Base-by-base conservation (phyloP, 2,113 vertebrate genomes). In the Mionectes macconnelli region DNA sequence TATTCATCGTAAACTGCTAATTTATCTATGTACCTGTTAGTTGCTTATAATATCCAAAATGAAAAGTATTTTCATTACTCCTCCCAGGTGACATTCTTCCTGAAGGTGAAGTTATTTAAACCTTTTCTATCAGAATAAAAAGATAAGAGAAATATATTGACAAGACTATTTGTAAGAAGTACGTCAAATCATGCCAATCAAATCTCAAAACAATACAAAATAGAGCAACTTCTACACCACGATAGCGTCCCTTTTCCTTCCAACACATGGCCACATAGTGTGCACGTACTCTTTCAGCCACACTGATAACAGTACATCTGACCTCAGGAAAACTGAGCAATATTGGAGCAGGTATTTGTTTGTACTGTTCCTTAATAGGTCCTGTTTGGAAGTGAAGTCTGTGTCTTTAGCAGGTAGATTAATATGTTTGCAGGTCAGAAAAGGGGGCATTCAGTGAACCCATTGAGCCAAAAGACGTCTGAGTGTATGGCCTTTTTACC, bases 261-360 rank as follows among this genome's bases (percentile, higher is more conserved):
- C 27, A 56, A 67, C 47, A 49, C 22, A 40, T 28, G 67, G 27
- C 30, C 37, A 55, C 24, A 19, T 3, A 52, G 18, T 0, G 3
- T 57, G 14, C 27, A 30, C 5, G 9, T 27, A 17, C 14, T 20
- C 33, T 11, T 33, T 42, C 60, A 53, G 40, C 8, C 57, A 31
- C 53, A 40, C 0, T 15, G 19, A 33, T 40, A 55, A 22, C 1
- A 4, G n/a, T 12, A 7, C 2, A 3, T 50, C 53, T 56, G 52
- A 45, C 33, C 8, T 24, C 14, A 64, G 27, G 23, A 87, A 84
- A 86, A 56, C 1, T 3, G 9, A 79, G 27, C 27, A 27, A 5
- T 56, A 33, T 9, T 76, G 44, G 35, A 92, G 49, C 11, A 66
- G 3, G 9, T 30, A 17, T 62, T 92, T 63, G 3, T 63, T 62